Percentiles rank a stretch among this genome's conserved stretches.
Conservation (phyloP, 2,888 invertebrate species). For the Petrolisthes cinctipes region DNA sequence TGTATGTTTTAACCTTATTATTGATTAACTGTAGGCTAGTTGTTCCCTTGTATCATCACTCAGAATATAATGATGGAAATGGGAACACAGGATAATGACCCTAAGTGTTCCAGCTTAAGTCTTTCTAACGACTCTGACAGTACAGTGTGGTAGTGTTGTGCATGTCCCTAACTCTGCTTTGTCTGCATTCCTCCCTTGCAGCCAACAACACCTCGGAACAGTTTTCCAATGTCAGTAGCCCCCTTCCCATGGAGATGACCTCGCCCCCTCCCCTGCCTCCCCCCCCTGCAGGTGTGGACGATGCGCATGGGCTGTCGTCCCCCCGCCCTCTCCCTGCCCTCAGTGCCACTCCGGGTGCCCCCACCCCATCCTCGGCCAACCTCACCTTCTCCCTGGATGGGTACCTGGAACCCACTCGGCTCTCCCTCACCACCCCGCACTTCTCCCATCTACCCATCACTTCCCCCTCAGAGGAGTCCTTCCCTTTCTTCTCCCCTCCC, state of each 20-base stretch:
- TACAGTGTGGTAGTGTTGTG: not conserved
- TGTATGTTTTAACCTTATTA: no score
- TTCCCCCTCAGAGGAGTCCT: constrained; percentile 76
- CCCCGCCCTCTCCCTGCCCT: constrained; percentile 57
- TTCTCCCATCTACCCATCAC: constrained; percentile 70
- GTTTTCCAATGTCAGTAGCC: constrained; percentile 70
- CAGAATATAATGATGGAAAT: no score
- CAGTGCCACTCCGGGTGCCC: constrained; percentile 71
- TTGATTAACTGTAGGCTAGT: no score
- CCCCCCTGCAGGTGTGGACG: constrained; percentile 65
- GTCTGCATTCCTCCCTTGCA: constrained; percentile 50
- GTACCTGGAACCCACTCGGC: constrained; percentile 78
- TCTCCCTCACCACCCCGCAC: constrained; percentile 70
- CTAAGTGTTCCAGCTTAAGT: not conserved
- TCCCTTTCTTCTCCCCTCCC: constrained; percentile 87
- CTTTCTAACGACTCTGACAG: not conserved
- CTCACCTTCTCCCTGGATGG: constrained; percentile 88
- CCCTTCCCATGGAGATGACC: constrained; percentile 73
- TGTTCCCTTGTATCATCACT: no score
- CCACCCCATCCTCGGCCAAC: constrained; percentile 86
- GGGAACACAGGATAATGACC: no score
- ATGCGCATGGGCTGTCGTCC: constrained; percentile 52
- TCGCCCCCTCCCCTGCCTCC: constrained; percentile 66
- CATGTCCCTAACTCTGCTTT: constrained; percentile 38
- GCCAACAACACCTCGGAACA: constrained; percentile 65